phyloP scores from a whole-genome alignment of 2,113 vertebrate genomes.

The Corythoichthys haematopterus region DNA sequence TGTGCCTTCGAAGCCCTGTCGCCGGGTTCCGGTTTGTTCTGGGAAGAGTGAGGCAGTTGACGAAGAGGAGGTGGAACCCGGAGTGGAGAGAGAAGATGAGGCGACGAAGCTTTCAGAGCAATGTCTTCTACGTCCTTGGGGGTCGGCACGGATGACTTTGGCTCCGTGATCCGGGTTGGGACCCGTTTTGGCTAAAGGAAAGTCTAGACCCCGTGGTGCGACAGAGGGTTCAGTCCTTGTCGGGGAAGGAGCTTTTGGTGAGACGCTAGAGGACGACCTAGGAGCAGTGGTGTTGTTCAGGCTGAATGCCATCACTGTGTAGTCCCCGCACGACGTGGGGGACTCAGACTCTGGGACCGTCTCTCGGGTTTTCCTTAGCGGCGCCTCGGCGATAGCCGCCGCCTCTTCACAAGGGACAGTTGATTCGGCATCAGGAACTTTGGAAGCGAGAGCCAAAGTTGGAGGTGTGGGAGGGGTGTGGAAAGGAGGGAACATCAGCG shows the following conservation, averaged over 20 bases:
- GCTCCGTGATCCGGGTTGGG: conserved; percentile 72
- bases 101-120: conserved; percentile 75
- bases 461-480: conserved; percentile 65
- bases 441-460: conserved; percentile 47
- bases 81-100: conserved; percentile 55
- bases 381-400: conserved; percentile 30
- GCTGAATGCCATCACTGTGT: conserved; percentile 77
- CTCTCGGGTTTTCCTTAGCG: conserved; percentile 45
- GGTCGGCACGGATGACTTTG: conserved; percentile 65
- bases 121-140: conserved; percentile 67
- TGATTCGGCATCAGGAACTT: conserved; percentile 38
- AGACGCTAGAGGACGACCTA: conserved; percentile 43
- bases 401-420: conserved; percentile 29
- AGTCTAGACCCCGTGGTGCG: conserved; percentile 64
- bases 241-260: conserved; percentile 61
- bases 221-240: conserved; percentile 56
- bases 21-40: conserved; percentile 67
- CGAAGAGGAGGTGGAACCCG: conserved; percentile 53
- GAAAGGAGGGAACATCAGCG: conserved; percentile 66
- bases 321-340: conserved; percentile 69
- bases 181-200: conserved; percentile 60
- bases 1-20: conserved; percentile 68
- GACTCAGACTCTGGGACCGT: conserved; percentile 49
- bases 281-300: conserved; percentile 45
- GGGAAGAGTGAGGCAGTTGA: conserved; percentile 66